Evolutionary conservation across 64 coral and sea anemone species (phyloP).

Genomic region (Stichodactyla helianthus): DNA sequence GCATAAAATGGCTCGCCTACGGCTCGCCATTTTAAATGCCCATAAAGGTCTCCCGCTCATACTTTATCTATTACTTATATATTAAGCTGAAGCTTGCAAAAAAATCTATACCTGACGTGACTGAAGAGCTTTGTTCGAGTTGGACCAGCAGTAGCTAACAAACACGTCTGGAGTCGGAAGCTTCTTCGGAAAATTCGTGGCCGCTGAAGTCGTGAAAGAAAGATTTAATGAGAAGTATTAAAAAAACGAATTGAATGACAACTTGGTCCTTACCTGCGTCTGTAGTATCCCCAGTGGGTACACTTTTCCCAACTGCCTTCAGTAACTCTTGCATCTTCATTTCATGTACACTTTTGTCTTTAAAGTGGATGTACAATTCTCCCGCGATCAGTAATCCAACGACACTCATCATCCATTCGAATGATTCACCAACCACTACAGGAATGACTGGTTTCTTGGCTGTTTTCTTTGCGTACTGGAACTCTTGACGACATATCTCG

Average conservation of each 20-base stretch:
- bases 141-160: conserved; percentile 89
- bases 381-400: conserved; percentile 91
- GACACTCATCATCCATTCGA: conserved; percentile 92
- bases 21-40: too few relatives aligned
- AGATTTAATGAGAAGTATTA: too few relatives aligned
- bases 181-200: neutral
- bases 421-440: conserved; percentile 73
- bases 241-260: too few relatives aligned
- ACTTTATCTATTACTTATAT: too few relatives aligned
- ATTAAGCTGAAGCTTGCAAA: too few relatives aligned
- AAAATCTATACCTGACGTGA: conserved; percentile 49
- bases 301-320: conserved; percentile 65
- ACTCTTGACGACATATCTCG: conserved; percentile 86
- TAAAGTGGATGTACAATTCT: conserved; percentile 97
- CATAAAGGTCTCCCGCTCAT: too few relatives aligned
- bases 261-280: neutral
- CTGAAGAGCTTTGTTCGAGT: conserved; percentile 72
- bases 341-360: conserved; percentile 56
- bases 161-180: conserved; percentile 68
- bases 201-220: neutral
- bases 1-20: too few relatives aligned
- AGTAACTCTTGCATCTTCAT: conserved; percentile 75
- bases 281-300: neutral
- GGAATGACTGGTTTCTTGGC: conserved; percentile 82
- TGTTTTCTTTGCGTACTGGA: conserved; percentile 93